Conservation (phyloP, 2,797 vertebrate species). For the Menidia menidia region DNA sequence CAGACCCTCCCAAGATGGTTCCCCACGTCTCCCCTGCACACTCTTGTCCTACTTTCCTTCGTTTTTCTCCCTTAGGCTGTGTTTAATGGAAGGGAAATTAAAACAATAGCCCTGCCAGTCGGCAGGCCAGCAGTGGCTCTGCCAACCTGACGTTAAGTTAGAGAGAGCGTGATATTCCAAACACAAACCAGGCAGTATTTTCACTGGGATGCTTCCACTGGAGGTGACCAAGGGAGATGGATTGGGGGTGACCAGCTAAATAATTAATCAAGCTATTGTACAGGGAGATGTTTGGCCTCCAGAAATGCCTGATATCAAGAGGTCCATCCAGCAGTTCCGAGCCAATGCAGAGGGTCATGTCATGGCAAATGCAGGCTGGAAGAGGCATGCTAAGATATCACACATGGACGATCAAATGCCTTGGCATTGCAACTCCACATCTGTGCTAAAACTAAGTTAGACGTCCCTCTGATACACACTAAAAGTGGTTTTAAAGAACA, state of each 20-base stretch:
- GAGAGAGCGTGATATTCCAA: constrained; percentile 39
- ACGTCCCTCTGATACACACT: not conserved
- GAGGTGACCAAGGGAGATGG: constrained; percentile 14
- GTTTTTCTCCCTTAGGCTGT: constrained; percentile 63
- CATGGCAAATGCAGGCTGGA: not conserved
- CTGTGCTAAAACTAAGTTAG: not conserved
- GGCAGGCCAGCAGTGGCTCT: constrained; percentile 54
- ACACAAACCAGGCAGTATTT: constrained; percentile 41
- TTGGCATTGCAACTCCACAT: not conserved
- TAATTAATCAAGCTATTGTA: constrained; percentile 25
- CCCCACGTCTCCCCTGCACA: constrained; percentile 55
- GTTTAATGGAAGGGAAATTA: constrained; percentile 80
- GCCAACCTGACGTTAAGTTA: constrained; percentile 65
- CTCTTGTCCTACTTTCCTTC: constrained; percentile 50
- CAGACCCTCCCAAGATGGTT: constrained; percentile 76
- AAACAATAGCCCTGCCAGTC: constrained; percentile 77
- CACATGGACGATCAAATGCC: not conserved
- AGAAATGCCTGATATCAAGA: not conserved
- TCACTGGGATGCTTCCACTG: constrained; percentile 30
- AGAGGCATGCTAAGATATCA: too few species aligned
- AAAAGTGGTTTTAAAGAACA: not conserved
- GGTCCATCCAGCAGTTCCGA: not conserved
- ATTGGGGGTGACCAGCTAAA: constrained; percentile 42
- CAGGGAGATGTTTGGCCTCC: too few species aligned
- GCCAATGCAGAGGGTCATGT: too few species aligned